Conservation (phyloP, 2,888 invertebrate species). For the Drosophila pegasa region DNA sequence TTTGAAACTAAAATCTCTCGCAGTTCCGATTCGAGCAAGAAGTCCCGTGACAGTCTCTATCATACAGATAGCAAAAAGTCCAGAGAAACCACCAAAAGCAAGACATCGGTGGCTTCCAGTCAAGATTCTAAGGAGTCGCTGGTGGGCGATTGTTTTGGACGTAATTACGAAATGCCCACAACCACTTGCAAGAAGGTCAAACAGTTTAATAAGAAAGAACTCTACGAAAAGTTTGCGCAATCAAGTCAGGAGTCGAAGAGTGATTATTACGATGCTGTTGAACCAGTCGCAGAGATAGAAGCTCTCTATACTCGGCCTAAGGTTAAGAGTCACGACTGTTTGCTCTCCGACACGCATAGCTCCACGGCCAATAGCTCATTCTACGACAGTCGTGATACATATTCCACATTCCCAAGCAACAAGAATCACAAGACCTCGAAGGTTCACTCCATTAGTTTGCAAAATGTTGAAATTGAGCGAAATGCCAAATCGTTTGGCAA, state of each 20-base stretch:
- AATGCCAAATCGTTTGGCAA: conserved; percentile 84
- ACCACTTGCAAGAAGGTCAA: conserved; percentile 85
- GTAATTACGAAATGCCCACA: conserved; percentile 86
- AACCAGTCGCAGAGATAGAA: conserved; percentile 66
- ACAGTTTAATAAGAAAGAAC: conserved; percentile 81
- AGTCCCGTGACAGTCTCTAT: conserved; percentile 88
- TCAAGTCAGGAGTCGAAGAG: conserved; percentile 90
- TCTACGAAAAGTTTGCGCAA: conserved; percentile 86
- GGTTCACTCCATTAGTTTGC: conserved; percentile 89
- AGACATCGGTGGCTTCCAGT: conserved; percentile 87
- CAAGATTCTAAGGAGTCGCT: conserved; percentile 89
- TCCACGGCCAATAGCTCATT: conserved; percentile 84
- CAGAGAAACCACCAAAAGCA: conserved; percentile 88
- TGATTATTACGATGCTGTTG: conserved; percentile 89
- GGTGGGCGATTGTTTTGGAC: conserved; percentile 83
- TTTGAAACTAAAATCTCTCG: conserved; percentile 89
- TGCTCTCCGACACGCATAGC: conserved; percentile 86
- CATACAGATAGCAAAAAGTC: conserved; percentile 89
- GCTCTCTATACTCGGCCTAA: conserved; percentile 81
- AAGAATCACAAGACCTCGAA: conserved; percentile 87
- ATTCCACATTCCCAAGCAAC: conserved; percentile 88
- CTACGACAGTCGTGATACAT: conserved; percentile 87
- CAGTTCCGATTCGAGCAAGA: conserved; percentile 89
- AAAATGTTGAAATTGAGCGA: conserved; percentile 89
- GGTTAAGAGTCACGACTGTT: conserved; percentile 87